Conservation (phyloP, 1,140 invertebrate species). For the Aphelinus certus region DNA sequence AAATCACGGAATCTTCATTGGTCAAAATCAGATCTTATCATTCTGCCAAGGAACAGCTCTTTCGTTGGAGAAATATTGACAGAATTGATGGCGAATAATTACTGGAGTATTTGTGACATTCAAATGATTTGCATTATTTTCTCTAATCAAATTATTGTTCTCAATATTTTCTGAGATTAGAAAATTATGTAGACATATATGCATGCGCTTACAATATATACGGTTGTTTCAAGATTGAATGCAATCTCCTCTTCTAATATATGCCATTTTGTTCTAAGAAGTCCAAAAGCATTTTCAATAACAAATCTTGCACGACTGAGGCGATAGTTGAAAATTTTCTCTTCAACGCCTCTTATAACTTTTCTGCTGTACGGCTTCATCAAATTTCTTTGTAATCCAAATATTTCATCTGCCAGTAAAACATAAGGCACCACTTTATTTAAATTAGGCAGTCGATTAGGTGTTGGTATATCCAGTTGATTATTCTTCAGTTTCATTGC, state of each 20-base stretch:
- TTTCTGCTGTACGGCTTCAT: slow-evolving; percentile 45
- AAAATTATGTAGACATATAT: slow-evolving; percentile 54
- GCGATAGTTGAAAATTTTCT: slow-evolving; percentile 42
- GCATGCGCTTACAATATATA: slow-evolving; percentile 45
- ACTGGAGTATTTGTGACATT: no score
- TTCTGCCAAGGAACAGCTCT: no score
- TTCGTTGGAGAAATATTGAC: no score
- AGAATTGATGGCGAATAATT: no score
- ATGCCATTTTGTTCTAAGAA: slow-evolving; percentile 58
- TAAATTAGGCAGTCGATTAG: slow-evolving; percentile 37
- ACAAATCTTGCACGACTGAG: slow-evolving; percentile 52
- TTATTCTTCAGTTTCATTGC: background rate
- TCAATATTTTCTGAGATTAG: slow-evolving; percentile 17
- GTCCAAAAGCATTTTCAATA: slow-evolving; percentile 67
- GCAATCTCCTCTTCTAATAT: slow-evolving; percentile 56
- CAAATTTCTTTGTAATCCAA: slow-evolving; percentile 37
- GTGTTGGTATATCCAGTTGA: slow-evolving; percentile 31
- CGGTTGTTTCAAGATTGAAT: slow-evolving; percentile 49
- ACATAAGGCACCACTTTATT: slow-evolving; percentile 39
- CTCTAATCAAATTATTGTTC: no score
- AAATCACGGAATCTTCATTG: no score
- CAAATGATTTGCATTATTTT: no score
- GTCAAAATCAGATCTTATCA: no score
- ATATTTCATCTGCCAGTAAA: slow-evolving; percentile 49
- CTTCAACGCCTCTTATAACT: background rate